Evolutionary conservation across 2,113 vertebrate genomes (phyloP), one percentile per base, ranked within the genome.

Genomic region (Nibea albiflora): DNA sequence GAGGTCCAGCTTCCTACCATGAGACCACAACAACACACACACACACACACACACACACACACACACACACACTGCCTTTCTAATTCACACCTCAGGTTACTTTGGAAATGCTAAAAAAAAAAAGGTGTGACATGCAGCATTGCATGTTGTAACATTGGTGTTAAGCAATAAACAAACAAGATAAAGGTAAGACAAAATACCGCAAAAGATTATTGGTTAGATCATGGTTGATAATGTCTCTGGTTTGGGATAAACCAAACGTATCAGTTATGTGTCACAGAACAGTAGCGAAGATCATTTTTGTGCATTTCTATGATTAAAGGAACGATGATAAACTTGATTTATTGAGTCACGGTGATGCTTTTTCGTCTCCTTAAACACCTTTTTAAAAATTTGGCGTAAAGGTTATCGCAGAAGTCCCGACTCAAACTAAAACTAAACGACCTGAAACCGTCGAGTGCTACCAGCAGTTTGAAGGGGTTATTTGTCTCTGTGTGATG

Each of bases 401-500:
- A 39, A 39, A 39, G 35, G 35, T 39, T 39, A 8, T 8, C 53
- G 28, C 4, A 24, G 5, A 20, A 24, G 22, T 53, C 39, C 22
- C 16, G 28, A 28, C 68, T 61, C 69, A n/a, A 9, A 46, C 35
- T 58, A 11, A 58, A 71, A 47, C 42, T 52, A 4, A 46, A 56
- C 42, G 2, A 44, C 8, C 42, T 15, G 35, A 39, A 72, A 66
- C 61, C 12, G 11, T 57, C 60, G 28, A 65, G 11, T 5, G 44
- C 3, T 53, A 20, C 19, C 31, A 58, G 61, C 22, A 84, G 44
- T 14, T 26, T 1, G 56, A 68, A 54, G 39, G 5, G 57, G n/a
- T 68, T 62, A 47, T 84, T 83, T 64, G 4, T 67, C 4, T 68
- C 19, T 74, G 12, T 87, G 71, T 87, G 83, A 86, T 83, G 89